Percentiles rank a stretch among this genome's conserved stretches.
phyloP scores from a whole-genome alignment of 2,797 vertebrate species.

The Novumbra hubbsi region DNA sequence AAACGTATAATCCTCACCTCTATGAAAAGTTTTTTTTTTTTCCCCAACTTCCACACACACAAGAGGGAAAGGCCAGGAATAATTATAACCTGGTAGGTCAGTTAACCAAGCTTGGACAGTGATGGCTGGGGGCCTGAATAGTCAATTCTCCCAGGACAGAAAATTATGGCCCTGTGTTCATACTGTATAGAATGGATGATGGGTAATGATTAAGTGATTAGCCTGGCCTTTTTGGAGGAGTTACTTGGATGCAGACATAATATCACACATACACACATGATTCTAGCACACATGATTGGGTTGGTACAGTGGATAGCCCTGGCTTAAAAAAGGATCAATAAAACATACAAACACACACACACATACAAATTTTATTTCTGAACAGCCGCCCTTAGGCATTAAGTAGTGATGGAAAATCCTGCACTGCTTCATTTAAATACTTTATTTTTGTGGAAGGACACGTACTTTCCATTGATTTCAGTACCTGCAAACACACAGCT shows the following conservation, averaged over 20 bases:
- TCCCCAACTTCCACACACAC: slow-evolving; percentile 7
- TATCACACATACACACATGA: neutral
- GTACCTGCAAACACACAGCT: slow-evolving; percentile 23
- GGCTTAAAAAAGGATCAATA: neutral
- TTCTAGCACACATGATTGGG: neutral
- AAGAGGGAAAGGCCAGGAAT: neutral
- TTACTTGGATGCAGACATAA: neutral
- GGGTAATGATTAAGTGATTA: slow-evolving; percentile 27
- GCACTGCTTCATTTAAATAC: slow-evolving; percentile 19
- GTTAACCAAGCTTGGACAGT: neutral
- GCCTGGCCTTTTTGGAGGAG: neutral
- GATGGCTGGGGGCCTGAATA: neutral
- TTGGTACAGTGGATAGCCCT: slow-evolving; percentile 7
- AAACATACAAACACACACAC: neutral
- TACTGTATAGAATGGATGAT: slow-evolving; percentile 28
- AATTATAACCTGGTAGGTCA: slow-evolving; percentile 5
- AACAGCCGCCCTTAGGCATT: neutral
- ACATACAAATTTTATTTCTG: too few relatives aligned
- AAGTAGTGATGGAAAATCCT: slow-evolving; percentile 1
- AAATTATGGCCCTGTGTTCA: neutral
- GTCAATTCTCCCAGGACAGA: neutral
- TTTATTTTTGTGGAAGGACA: slow-evolving; percentile 18
- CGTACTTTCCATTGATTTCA: slow-evolving; percentile 23
- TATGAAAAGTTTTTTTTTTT: slow-evolving; percentile 20
- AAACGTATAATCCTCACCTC: slow-evolving; percentile 37